These are phyloP conservation scores for Dendrocopos noguchii DNA, from an alignment of 2,113 vertebrate species.

Conservation along the genomic window DNA sequence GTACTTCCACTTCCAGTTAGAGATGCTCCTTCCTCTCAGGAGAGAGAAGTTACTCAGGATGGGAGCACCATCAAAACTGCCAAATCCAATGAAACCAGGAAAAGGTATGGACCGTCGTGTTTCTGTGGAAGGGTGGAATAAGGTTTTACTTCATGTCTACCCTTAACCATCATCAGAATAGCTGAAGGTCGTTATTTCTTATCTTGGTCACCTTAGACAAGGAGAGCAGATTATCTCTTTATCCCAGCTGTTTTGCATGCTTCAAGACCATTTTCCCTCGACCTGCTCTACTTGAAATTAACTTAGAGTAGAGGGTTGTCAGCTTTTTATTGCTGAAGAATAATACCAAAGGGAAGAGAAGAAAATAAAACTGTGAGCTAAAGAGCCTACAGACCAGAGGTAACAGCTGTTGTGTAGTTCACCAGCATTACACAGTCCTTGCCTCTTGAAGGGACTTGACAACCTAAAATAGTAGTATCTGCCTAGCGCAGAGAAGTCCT, in stretches of 20 bases:
- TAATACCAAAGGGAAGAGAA: not conserved
- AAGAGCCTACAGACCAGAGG: not conserved
- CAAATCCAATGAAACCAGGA: conserved; percentile 86
- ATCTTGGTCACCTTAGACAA: accelerated
- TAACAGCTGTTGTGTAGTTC: not conserved
- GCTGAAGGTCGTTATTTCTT: not conserved
- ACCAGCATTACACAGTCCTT: not conserved
- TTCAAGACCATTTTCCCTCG: not conserved
- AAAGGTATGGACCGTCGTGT: conserved; percentile 81
- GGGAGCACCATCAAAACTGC: conserved; percentile 89
- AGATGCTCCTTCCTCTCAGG: conserved; percentile 87
- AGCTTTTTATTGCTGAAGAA: not conserved
- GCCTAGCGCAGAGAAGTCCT: not conserved
- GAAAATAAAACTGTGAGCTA: not conserved
- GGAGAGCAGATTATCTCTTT: not conserved
- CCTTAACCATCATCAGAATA: not conserved
- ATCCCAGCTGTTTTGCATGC: not conserved
- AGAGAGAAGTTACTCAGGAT: conserved; percentile 87
- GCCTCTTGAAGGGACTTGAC: not conserved
- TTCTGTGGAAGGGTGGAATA: not conserved
- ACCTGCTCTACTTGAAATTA: not conserved
- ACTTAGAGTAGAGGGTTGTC: not conserved
- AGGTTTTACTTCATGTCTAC: not conserved
- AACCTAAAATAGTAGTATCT: not conserved
- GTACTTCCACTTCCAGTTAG: conserved; percentile 88